Conservation (phyloP, 2,797 vertebrate genomes). For the Rhincodon typus region DNA sequence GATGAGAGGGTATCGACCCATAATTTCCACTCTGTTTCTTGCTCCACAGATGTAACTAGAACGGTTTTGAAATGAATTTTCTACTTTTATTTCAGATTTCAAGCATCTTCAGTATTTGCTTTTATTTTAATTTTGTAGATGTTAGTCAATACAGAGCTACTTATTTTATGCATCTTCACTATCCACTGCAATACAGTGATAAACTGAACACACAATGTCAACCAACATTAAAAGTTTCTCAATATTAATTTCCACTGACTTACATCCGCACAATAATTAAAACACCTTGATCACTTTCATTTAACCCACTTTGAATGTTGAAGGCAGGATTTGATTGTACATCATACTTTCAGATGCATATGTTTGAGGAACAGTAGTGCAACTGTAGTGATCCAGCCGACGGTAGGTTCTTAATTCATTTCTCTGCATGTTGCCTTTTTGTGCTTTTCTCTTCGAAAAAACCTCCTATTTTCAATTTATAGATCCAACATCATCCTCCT, state of each 20-base stretch:
- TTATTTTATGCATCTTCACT: neutral
- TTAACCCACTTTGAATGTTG: neutral
- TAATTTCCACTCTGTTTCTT: neutral
- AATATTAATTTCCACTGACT: neutral
- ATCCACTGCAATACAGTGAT: neutral
- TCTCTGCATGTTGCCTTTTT: too few species aligned
- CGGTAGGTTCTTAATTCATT: too few species aligned
- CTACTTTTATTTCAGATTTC: neutral
- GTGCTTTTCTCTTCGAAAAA: too few species aligned
- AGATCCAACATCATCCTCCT: too few species aligned
- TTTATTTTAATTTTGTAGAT: too few species aligned
- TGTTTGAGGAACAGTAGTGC: neutral
- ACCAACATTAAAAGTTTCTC: neutral
- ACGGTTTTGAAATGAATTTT: neutral
- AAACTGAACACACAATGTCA: neutral
- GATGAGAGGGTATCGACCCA: neutral
- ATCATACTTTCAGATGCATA: neutral
- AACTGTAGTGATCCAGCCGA: too few species aligned
- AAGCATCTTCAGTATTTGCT: neutral
- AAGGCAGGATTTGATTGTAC: neutral
- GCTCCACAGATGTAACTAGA: neutral
- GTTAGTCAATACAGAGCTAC: too few species aligned
- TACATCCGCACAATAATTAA: neutral
- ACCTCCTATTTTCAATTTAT: too few species aligned
- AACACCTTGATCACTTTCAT: neutral